Percentiles rank a stretch among this genome's conserved stretches.
Conservation (phyloP, 2,113 vertebrate genomes). For the Hypanus sabinus region DNA sequence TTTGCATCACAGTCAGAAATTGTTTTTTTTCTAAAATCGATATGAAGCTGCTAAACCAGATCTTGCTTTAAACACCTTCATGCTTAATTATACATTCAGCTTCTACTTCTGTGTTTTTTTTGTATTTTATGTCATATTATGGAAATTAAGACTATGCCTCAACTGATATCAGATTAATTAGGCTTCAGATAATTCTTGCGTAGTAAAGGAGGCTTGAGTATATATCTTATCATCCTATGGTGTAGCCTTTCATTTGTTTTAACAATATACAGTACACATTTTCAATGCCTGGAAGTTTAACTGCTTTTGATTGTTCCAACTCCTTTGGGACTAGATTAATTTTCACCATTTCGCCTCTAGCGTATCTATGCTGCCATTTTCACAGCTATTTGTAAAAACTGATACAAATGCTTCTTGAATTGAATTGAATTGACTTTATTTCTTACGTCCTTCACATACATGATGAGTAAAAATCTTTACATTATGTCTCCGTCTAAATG, state of each 20-base stretch:
- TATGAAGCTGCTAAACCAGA: no score
- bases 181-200: not conserved
- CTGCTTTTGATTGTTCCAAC: not conserved
- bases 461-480: no score
- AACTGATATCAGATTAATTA: not conserved
- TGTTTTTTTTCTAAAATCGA: not conserved
- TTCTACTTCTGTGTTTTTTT: no score
- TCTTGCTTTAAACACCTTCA: no score
- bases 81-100: no score
- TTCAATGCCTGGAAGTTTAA: not conserved
- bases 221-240: not conserved
- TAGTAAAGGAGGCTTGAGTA: not conserved
- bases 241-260: not conserved
- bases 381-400: not conserved
- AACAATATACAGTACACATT: not conserved
- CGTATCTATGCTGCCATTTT: not conserved
- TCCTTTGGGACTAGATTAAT: not conserved
- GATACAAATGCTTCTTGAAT: not conserved
- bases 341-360: not conserved
- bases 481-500: no score
- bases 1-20: not conserved
- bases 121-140: no score
- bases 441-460: no score
- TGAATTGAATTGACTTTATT: no score
- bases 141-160: not conserved